Conservation (phyloP, 2,797 vertebrate genomes). For the Spondyliosoma cantharus region DNA sequence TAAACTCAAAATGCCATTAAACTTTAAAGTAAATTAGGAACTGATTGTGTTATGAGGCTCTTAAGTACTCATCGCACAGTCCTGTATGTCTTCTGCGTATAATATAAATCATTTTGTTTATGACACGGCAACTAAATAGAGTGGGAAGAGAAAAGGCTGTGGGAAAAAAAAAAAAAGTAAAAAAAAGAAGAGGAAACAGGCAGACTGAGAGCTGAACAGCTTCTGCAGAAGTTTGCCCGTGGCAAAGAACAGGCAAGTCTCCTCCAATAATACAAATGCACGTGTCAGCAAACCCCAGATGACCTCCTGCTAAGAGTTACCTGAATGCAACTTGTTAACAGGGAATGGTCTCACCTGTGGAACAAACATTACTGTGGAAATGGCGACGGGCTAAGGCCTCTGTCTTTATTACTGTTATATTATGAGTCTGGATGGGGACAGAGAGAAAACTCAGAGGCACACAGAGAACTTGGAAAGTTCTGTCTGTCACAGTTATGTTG, state of each 20-base stretch:
- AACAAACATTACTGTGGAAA: slow-evolving; percentile 8
- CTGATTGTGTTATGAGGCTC: slow-evolving; percentile 54
- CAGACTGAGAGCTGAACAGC: slow-evolving; percentile 20
- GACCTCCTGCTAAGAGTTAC: neutral
- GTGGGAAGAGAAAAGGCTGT: neutral
- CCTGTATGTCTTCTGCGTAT: slow-evolving; percentile 27
- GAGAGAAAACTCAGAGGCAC: slow-evolving; percentile 20
- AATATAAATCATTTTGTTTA: slow-evolving; percentile 44
- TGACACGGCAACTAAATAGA: neutral
- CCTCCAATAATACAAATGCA: slow-evolving; percentile 33
- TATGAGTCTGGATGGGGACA: neutral
- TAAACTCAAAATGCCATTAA: slow-evolving; percentile 69
- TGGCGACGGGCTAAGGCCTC: neutral
- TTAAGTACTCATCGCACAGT: slow-evolving; percentile 45
- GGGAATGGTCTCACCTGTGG: slow-evolving; percentile 36
- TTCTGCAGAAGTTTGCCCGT: slow-evolving; percentile 26
- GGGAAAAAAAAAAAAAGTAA: neutral
- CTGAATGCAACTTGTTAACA: slow-evolving; percentile 47
- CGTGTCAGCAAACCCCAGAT: neutral
- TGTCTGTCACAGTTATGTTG: slow-evolving; percentile 20
- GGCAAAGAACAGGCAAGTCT: slow-evolving; percentile 32
- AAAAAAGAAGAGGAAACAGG: slow-evolving; percentile 20
- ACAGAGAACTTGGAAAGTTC: slow-evolving; percentile 16
- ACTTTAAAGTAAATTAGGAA: slow-evolving; percentile 67
- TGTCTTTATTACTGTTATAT: neutral